Percentiles rank a stretch among this genome's conserved stretches.
Evolutionary conservation across 2,113 vertebrate species (phyloP).

Genomic region (Prinia subflava): DNA sequence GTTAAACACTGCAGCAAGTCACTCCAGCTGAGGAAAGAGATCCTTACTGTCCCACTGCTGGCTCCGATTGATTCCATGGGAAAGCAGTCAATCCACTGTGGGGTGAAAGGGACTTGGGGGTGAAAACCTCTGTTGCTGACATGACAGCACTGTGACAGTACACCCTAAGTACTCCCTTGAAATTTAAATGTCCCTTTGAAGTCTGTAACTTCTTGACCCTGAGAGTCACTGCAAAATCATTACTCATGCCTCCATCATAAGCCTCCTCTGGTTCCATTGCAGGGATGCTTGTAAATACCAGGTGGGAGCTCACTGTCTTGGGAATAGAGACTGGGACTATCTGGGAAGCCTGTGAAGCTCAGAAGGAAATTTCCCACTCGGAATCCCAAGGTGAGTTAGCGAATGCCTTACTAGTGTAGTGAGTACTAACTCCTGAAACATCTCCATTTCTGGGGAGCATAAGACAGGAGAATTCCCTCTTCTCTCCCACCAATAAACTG

Average conservation of each 20-base stretch:
- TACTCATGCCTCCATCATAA: not conserved
- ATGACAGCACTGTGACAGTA: rapidly evolving
- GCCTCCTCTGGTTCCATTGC: not conserved
- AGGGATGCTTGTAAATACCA: not conserved
- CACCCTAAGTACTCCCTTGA: not conserved
- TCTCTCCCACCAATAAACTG: not conserved
- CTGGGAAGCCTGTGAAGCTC: rapidly evolving
- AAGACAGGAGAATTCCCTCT: not conserved
- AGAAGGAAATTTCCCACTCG: not conserved
- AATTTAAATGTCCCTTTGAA: not conserved
- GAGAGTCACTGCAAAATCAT: not conserved
- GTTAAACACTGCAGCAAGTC: not conserved
- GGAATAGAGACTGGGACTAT: not conserved
- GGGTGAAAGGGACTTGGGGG: not conserved
- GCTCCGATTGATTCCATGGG: not conserved
- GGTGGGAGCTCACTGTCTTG: not conserved
- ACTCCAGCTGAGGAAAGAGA: not conserved
- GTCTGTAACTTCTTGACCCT: not conserved
- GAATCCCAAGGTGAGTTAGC: not conserved
- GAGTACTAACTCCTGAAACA: not conserved
- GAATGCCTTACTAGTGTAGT: not conserved
- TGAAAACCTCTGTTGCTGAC: not conserved
- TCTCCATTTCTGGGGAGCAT: not conserved
- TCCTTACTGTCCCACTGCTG: not conserved
- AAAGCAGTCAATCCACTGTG: rapidly evolving